Conservation (phyloP, 2,797 vertebrate genomes). For the Xerus rutilus region DNA sequence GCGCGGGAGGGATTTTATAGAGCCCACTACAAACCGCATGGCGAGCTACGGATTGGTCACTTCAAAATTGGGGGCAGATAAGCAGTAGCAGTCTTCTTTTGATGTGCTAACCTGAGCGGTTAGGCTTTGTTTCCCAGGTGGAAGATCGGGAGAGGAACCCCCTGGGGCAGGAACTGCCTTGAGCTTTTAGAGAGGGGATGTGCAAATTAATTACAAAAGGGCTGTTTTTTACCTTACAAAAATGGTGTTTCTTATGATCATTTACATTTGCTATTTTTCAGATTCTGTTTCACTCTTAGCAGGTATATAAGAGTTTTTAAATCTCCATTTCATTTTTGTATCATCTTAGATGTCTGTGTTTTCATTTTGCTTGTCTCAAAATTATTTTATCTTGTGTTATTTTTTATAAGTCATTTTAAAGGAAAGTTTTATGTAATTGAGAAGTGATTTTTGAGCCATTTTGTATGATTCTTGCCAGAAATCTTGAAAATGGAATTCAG, state of each 20-base stretch:
- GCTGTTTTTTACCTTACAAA: background rate
- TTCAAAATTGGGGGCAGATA: too few species aligned
- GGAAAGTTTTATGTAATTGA: slow-evolving; percentile 25
- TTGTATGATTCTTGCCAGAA: slow-evolving; percentile 50
- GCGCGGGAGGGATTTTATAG: too few species aligned
- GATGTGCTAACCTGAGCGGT: too few species aligned
- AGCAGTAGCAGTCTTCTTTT: too few species aligned
- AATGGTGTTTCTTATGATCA: background rate
- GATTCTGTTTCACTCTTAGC: slow-evolving; percentile 6
- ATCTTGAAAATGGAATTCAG: slow-evolving; percentile 41
- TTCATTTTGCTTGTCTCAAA: background rate
- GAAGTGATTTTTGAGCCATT: slow-evolving; percentile 32
- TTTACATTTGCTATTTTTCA: slow-evolving; percentile 33
- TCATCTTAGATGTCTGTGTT: background rate
- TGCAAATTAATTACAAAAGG: too few species aligned
- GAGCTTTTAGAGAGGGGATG: too few species aligned
- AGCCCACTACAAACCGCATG: too few species aligned
- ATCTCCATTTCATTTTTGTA: background rate
- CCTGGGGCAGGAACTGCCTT: too few species aligned
- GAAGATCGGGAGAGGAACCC: too few species aligned
- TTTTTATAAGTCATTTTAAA: slow-evolving; percentile 45
- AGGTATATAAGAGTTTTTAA: background rate
- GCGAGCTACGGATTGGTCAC: too few species aligned
- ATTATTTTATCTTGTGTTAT: background rate
- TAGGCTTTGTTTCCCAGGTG: too few species aligned